Base-by-base conservation (phyloP, 2,113 vertebrate species). In the Sphaerodactylus townsendi region DNA sequence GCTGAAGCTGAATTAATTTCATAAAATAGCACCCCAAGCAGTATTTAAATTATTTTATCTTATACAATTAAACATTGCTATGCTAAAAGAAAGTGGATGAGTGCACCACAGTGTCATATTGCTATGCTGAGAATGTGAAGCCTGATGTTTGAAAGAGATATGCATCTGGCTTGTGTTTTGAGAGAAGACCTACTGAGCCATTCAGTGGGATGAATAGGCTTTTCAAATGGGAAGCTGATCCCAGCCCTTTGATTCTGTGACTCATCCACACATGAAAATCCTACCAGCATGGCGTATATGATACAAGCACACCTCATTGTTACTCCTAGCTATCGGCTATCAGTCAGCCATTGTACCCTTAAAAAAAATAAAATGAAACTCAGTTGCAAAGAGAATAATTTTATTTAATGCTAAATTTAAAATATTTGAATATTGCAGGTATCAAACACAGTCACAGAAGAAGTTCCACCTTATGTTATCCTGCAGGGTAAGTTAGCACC, bases 361-460 rank as follows among this genome's bases (percentile, higher is more conserved):
- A 0, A 2, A 88, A 92, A 86, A 86, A 82, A 89, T 93, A 79
- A 82, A 86, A 83, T 0, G 48, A 62, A 30, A 90, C 88, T 90
- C 86, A 91, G 88, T 86, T 80, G 77, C 70, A 93, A 89, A 90
- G 87, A 69, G 77, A 62, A 94, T 90, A 35, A 53, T 89, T 87
- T 71, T 56, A 82, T 91, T 90, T 66, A 30, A 90, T 70, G 68
- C 41, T 70, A 91, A 48, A 81, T 93, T 93, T 73, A 79, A 56
- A 10, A 15, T 70, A 70, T 66, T 41, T 70, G 73, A 88, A 68
- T 50, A 79, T 79, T 68, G 23, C 19, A 68, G 21, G 19, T 50
- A 37, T 21, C 33, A 53, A 79, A 9, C 65, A 15, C 21, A 39
- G 23, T 77, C n/a, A 37, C 53, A 21, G 30, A 10, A 46, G 62